These are phyloP conservation scores for Drepana arcuata DNA, from an alignment of 1,140 invertebrate species.

Conservation along the genomic window DNA sequence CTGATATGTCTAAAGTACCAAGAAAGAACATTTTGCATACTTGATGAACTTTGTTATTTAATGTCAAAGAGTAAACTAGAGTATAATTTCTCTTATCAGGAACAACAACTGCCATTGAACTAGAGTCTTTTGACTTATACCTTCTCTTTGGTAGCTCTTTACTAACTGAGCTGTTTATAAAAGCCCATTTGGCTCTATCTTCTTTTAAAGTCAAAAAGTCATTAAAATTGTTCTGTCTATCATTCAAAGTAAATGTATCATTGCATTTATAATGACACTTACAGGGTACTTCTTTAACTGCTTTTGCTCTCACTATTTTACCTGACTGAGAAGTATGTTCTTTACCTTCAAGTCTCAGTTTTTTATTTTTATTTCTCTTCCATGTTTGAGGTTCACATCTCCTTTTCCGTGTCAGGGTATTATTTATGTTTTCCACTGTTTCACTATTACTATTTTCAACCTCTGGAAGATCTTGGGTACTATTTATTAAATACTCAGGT, in stretches of 20 bases:
- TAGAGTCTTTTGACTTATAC: background rate
- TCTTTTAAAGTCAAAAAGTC: background rate
- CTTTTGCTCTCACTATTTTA: background rate
- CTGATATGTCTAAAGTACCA: conserved; percentile 5
- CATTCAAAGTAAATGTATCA: background rate
- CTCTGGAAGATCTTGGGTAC: background rate
- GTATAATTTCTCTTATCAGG: background rate
- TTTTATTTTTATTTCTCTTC: background rate
- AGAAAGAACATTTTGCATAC: conserved; percentile 3
- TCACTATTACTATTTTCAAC: background rate
- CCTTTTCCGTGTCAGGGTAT: background rate
- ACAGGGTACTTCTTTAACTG: background rate
- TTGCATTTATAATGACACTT: background rate
- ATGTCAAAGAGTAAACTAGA: background rate
- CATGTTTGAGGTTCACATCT: background rate
- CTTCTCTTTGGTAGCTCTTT: background rate
- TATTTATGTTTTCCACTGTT: background rate
- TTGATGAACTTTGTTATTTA: background rate
- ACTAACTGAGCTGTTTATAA: background rate
- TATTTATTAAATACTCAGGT: background rate
- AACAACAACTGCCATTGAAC: background rate
- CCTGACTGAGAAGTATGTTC: background rate
- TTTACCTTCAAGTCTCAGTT: background rate
- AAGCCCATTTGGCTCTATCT: background rate
- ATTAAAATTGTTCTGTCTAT: background rate